Base-by-base conservation (phyloP, 2,888 invertebrate genomes). In the Pogonocherus hispidulus region DNA sequence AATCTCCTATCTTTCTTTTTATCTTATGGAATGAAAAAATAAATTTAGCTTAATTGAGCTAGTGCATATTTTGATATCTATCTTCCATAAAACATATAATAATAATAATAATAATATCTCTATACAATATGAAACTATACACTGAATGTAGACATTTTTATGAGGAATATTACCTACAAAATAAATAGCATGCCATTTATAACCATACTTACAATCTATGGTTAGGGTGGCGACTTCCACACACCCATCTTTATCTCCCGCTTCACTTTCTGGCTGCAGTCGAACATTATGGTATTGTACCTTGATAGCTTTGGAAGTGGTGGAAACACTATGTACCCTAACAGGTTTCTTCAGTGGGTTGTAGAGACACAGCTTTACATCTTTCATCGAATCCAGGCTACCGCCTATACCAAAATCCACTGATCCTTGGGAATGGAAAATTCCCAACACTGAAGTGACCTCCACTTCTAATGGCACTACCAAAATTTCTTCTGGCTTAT, bases 381-480 rank as follows among this genome's bases (percentile, higher is more conserved):
- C 86, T 76, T 86, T 89, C 6, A 93, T 90, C 56, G 88, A 86
- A 81, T 94, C 93, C 63, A 90, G 85, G 23, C 91, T 91, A 56
- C 94, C 91, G 56, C 95, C 88, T 69, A 94, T 89, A 32, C 96
- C 96, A 86, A 96, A 95, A 86, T 96, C 94, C 32, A 96, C 87
- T 67, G 92, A 85, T 63, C 90, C 90, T 80, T 91, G 91, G n/a
- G 93, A 91, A 76, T 93, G 90, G 86, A 93, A 95, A 67, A 95
- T 87, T 56, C 94, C 93, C 72, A 92, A 89, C 64, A 87, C 86
- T 20, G 90, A 85, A 70, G 86, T 85, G 64, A 95, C 94, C 87
- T 95, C 94, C 63, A 96, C 91, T 86, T 95, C 95, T 52, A 96
- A 89, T 27, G 95, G 95, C 73, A 96, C 90, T 72, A 96, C 91